Evolutionary conservation across 35 echinoderm and acorn worm genomes (phyloP).

Genomic region (Eucidaris tribuloides): DNA sequence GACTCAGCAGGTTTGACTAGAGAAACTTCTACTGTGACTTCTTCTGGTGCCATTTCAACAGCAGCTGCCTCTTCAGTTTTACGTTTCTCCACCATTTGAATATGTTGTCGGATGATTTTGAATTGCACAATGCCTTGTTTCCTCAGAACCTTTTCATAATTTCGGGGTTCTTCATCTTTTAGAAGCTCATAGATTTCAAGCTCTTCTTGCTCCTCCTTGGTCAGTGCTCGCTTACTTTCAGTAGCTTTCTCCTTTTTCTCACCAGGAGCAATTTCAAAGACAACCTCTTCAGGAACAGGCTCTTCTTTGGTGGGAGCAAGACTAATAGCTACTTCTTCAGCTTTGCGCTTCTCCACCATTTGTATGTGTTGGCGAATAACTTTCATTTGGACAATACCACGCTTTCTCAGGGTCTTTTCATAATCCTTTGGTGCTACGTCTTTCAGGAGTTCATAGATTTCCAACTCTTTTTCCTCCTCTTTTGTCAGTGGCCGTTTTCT

Average conservation of each 20-base stretch:
- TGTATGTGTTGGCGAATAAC: slow-evolving; percentile 28
- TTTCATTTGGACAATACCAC: slow-evolving; percentile 25
- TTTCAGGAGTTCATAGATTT: too few relatives aligned
- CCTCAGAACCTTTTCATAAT: background rate
- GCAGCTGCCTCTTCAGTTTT: background rate
- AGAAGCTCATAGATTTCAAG: background rate
- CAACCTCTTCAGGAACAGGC: background rate
- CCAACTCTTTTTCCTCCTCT: background rate
- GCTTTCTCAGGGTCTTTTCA: slow-evolving; percentile 32
- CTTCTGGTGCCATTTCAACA: background rate
- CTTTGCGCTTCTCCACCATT: slow-evolving; percentile 30
- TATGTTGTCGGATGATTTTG: background rate
- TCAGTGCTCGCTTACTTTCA: background rate
- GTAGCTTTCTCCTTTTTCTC: too few relatives aligned
- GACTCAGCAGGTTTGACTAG: background rate
- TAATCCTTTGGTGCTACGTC: slow-evolving; percentile 29
- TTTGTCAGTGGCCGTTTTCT: too few relatives aligned
- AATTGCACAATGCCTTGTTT: background rate
- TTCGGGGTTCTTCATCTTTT: background rate
- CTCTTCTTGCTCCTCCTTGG: background rate
- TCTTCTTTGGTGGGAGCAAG: background rate
- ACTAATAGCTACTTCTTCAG: slow-evolving; percentile 9
- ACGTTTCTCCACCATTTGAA: background rate
- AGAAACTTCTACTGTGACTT: background rate
- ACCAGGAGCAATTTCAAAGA: background rate